These are phyloP conservation scores for Myrmecobius fasciatus DNA, from an alignment of 2,113 vertebrate genomes.

Conservation along the genomic window DNA sequence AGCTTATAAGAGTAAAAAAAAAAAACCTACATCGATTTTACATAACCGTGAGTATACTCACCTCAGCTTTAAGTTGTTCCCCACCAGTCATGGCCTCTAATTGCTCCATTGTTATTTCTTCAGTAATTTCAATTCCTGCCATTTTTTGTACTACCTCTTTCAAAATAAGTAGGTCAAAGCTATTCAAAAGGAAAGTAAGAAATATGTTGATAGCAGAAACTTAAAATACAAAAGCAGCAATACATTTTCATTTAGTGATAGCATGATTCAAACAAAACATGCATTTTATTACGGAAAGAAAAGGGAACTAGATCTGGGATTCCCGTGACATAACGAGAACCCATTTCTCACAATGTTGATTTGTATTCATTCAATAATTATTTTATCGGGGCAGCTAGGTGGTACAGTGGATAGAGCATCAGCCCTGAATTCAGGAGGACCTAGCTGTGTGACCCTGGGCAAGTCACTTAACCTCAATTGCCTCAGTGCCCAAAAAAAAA, in stretches of 20 bases:
- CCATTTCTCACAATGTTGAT: not conserved
- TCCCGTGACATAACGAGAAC: not conserved
- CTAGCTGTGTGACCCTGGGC: too few species aligned
- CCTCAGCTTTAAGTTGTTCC: constrained; percentile 98
- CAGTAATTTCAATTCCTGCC: constrained; percentile 99
- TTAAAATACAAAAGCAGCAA: constrained; percentile 40
- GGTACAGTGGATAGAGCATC: too few species aligned
- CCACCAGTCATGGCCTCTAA: constrained; percentile 99
- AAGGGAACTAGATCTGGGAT: not conserved
- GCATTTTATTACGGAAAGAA: not conserved
- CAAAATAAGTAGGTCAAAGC: constrained; percentile 98
- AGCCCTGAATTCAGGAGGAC: too few species aligned
- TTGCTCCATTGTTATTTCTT: constrained; percentile 98
- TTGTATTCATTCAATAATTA: not conserved
- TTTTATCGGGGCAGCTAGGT: too few species aligned
- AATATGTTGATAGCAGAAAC: constrained; percentile 38
- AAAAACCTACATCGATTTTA: constrained; percentile 13
- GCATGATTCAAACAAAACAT: not conserved
- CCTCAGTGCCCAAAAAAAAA: too few species aligned
- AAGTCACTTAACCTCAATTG: too few species aligned
- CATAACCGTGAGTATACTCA: constrained; percentile 62
- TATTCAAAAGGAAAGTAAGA: constrained; percentile 77
- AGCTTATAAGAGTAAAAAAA: constrained; percentile 10
- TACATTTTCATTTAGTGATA: constrained; percentile 16
- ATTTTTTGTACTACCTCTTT: constrained; percentile 99